These are phyloP conservation scores for Halocaridina rubra DNA, from an alignment of 2,888 invertebrate genomes.

Conservation along the genomic window DNA sequence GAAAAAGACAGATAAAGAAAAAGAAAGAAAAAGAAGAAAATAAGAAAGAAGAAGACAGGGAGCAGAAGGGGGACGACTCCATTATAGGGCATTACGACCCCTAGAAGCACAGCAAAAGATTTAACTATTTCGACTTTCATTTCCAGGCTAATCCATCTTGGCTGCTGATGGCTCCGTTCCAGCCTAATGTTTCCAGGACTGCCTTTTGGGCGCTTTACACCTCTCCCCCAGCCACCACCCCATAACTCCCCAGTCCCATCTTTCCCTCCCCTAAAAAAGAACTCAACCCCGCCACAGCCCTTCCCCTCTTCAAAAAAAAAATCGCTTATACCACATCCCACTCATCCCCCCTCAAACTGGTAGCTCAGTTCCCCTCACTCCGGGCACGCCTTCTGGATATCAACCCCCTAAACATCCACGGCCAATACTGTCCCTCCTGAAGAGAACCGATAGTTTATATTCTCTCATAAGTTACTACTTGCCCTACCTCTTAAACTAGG, in stretches of 20 bases:
- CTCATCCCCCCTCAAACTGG: background rate
- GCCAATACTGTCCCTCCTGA: no score
- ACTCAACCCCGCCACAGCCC: background rate
- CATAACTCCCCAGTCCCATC: background rate
- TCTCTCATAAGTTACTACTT: no score
- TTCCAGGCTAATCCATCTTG: constrained; percentile 59
- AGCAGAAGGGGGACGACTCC: constrained; percentile 21
- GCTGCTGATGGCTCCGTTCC: constrained; percentile 58
- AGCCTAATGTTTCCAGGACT: constrained; percentile 53
- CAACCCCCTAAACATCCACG: no score
- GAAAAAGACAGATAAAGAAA: background rate
- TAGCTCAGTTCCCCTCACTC: no score
- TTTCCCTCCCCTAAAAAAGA: background rate
- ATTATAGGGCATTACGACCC: constrained; percentile 37
- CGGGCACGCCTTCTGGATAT: no score
- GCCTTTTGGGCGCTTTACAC: background rate
- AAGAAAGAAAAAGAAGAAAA: background rate
- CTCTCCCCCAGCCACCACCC: background rate
- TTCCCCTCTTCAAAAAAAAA: background rate
- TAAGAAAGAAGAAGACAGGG: background rate
- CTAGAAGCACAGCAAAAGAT: constrained; percentile 41
- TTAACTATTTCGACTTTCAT: constrained; percentile 60
- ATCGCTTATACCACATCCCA: background rate
- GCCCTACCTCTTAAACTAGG: no score
- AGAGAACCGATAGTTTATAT: no score